A percentile compares a stretch with the other conserved stretches of the same genome.
phyloP scores from a whole-genome alignment of 2,888 invertebrate genomes.

The Drosophila putrida region DNA sequence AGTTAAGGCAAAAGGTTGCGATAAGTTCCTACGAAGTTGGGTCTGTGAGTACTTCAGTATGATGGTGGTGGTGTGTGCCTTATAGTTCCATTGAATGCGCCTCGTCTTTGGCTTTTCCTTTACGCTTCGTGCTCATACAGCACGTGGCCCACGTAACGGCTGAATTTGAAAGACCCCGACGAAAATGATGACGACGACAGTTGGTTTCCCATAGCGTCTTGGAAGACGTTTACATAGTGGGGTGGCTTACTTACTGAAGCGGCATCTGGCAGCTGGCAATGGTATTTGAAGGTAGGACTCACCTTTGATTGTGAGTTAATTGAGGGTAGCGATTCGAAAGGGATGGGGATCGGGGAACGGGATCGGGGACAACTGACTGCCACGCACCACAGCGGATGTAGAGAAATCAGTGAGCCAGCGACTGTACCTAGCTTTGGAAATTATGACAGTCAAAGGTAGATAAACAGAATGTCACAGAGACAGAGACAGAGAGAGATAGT shows the following conservation, averaged over 20 bases:
- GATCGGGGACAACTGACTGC: slow-evolving; percentile 45
- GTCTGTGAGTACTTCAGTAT: neutral
- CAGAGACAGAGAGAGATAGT: neutral
- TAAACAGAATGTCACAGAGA: neutral
- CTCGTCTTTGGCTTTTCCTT: slow-evolving; percentile 57
- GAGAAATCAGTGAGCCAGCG: slow-evolving; percentile 45
- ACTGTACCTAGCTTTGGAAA: slow-evolving; percentile 42
- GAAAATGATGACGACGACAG: slow-evolving; percentile 54
- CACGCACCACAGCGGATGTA: slow-evolving; percentile 69
- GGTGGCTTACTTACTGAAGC: slow-evolving; percentile 66
- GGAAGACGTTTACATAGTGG: slow-evolving; percentile 63
- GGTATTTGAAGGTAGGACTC: slow-evolving; percentile 17
- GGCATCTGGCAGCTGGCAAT: slow-evolving; percentile 67
- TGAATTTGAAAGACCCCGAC: slow-evolving; percentile 18
- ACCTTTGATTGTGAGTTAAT: slow-evolving; percentile 74
- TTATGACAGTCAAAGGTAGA: slow-evolving; percentile 4
- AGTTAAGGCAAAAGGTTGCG: slow-evolving; percentile 29
- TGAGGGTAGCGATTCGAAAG: slow-evolving; percentile 40
- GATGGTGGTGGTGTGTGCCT: slow-evolving; percentile 55
- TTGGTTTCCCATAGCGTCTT: slow-evolving; percentile 79
- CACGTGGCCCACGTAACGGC: slow-evolving; percentile 71
- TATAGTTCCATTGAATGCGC: slow-evolving; percentile 71
- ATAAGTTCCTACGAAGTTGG: slow-evolving; percentile 24
- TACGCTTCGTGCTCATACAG: slow-evolving; percentile 63
- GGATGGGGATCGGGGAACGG: neutral